Percentiles rank a stretch among this genome's conserved stretches.
Conservation (phyloP, 2,888 invertebrate genomes). For the Cybosia mesomella region DNA sequence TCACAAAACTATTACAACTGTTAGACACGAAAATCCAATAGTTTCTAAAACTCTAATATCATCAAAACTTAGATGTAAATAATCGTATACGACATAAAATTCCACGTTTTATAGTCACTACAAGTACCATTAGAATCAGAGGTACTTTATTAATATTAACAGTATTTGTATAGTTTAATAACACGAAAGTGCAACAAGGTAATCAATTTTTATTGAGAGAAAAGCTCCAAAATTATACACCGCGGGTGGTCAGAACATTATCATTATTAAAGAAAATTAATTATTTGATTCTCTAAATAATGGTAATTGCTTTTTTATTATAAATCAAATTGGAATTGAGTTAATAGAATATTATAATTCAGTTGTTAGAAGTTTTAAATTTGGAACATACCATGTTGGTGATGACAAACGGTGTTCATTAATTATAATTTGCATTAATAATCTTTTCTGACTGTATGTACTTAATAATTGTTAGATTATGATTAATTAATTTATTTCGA, state of each 20-base stretch:
- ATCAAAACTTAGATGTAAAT: constrained; percentile 32
- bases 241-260: constrained; percentile 67
- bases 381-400: constrained; percentile 26
- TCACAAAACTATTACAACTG: constrained; percentile 40
- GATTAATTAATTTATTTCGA: constrained; percentile 37
- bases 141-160: constrained; percentile 70
- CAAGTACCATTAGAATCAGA: constrained; percentile 54
- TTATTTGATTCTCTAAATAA: constrained; percentile 45
- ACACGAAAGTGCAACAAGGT: constrained; percentile 63
- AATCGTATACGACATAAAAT: constrained; percentile 43
- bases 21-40: constrained; percentile 40
- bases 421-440: constrained; percentile 43
- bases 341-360: constrained; percentile 36
- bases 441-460: constrained; percentile 25
- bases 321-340: constrained; percentile 30
- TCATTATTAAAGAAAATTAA: constrained; percentile 39
- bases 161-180: constrained; percentile 73
- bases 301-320: constrained; percentile 41
- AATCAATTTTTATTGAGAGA: constrained; percentile 77
- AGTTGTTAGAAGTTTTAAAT: constrained; percentile 46
- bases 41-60: constrained; percentile 33
- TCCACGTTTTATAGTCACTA: constrained; percentile 58
- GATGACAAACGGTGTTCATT: constrained; percentile 38
- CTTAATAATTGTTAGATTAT: constrained; percentile 42
- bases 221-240: constrained; percentile 64